Percentiles rank a stretch among this genome's conserved stretches.
phyloP scores from a whole-genome alignment of 2,797 vertebrate species.

The Myotis pilosus region DNA sequence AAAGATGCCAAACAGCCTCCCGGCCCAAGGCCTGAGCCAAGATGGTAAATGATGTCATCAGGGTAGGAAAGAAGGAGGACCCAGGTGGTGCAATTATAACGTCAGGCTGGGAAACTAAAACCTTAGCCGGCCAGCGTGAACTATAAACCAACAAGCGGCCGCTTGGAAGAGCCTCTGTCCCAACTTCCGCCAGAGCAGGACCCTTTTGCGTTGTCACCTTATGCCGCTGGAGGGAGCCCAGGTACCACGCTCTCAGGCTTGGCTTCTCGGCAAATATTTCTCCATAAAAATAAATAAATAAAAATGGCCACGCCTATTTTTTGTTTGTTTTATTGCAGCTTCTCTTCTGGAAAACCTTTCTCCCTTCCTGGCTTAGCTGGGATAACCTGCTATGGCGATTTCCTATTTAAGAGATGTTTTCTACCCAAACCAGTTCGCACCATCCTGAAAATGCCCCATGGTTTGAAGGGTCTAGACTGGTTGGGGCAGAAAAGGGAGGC shows the following conservation, averaged over 20 bases:
- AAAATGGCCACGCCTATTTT: neutral
- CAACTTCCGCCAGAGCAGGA: no score
- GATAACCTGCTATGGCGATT: accelerated
- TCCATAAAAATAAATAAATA: neutral
- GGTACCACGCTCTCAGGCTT: neutral
- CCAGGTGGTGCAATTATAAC: neutral
- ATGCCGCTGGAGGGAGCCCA: accelerated
- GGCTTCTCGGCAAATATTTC: neutral
- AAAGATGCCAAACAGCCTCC: neutral
- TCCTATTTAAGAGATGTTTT: neutral
- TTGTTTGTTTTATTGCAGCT: neutral
- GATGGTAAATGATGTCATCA: accelerated
- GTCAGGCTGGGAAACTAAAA: neutral
- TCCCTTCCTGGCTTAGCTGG: neutral
- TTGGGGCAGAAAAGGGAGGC: neutral
- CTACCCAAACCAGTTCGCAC: neutral
- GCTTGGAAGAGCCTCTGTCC: neutral
- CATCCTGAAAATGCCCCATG: neutral
- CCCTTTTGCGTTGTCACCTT: neutral
- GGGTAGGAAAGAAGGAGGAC: neutral
- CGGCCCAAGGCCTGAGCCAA: accelerated
- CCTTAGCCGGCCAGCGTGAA: no score
- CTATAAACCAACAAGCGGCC: neutral
- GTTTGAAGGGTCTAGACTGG: neutral
- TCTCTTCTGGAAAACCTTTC: neutral